Evolutionary conservation across 2,113 vertebrate species (phyloP).

Genomic region (Hydrochoerus hydrochaeris): DNA sequence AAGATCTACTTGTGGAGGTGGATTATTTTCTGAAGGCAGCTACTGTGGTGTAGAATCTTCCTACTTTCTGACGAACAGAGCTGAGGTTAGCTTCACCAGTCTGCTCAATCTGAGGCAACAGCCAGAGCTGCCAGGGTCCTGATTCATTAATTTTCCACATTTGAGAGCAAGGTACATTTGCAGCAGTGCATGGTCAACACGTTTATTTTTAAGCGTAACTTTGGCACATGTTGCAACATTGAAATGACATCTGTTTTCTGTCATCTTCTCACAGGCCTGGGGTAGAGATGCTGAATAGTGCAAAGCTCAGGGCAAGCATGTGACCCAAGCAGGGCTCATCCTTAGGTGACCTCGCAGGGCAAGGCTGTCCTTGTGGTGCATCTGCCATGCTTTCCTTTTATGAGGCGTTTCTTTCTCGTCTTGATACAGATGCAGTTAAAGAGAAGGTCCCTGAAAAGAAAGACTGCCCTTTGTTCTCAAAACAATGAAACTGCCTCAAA

Average conservation of each 20-base stretch:
- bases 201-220: not conserved
- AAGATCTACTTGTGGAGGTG: not conserved
- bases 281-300: not conserved
- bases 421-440: not conserved
- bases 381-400: not conserved
- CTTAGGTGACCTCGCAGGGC: not conserved
- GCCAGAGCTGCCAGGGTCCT: not conserved
- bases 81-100: too few species aligned
- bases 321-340: too few species aligned
- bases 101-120: not conserved
- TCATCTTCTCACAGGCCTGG: not conserved
- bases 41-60: not conserved
- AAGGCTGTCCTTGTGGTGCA: accelerated
- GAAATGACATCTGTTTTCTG: not conserved
- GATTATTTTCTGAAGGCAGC: not conserved
- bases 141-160: not conserved
- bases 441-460: not conserved
- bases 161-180: not conserved
- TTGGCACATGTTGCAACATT: not conserved
- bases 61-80: not conserved
- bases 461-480: not conserved
- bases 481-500: not conserved
- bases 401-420: not conserved
- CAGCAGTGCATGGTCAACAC: not conserved
- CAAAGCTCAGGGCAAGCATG: not conserved